Evolutionary conservation across 2,113 vertebrate genomes (phyloP), one percentile per base, ranked within the genome.

Genomic region (Rhodinocichla rosea): DNA sequence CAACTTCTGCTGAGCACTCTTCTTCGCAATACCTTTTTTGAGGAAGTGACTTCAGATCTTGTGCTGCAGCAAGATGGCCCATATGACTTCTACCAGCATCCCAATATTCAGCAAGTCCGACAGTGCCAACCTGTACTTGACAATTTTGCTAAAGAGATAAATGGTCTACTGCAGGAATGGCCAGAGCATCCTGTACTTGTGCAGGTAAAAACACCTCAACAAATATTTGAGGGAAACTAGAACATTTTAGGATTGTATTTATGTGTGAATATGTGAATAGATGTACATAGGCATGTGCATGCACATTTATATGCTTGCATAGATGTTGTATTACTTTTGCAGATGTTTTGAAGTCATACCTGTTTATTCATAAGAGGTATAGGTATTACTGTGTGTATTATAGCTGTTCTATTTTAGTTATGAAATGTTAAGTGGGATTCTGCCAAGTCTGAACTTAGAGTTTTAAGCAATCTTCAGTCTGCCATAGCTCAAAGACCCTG

Each of bases 11-110:
- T 99, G 57, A 98, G 98, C n/a, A 90, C 98, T 42, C 96, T 99
- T 20, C 98, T 99, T 45, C 98, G 97, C 95, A 99, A 99, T 96
- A 98, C 98, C 0, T 98, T 99, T 44, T 98, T 97, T 92, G 98
- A 98, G 47, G 97, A 97, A 22, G 95, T 85, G 4, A 21, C 91
- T 8, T 98, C 98, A 24, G 97, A 97, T 49, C 98, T 99, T 35
- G 30, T 88, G 24, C 85, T 99, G 57, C 97, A 97, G 45, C 95
- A 97, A 27, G 98, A 98, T 1, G 99, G 98, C 11, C 98, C 99
- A 0, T 99, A 99, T 76, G 99, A 99, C 96, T 99, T 99, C 97
- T 99, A 99, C 92, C 99, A 98, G 86, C 98, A 99, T 75, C 98
- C 99, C 76, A 99, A 99, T 71, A 97, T 99, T 96, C 98, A 98